Conservation (phyloP, 2,113 vertebrate species). For the Bombycilla garrulus region DNA sequence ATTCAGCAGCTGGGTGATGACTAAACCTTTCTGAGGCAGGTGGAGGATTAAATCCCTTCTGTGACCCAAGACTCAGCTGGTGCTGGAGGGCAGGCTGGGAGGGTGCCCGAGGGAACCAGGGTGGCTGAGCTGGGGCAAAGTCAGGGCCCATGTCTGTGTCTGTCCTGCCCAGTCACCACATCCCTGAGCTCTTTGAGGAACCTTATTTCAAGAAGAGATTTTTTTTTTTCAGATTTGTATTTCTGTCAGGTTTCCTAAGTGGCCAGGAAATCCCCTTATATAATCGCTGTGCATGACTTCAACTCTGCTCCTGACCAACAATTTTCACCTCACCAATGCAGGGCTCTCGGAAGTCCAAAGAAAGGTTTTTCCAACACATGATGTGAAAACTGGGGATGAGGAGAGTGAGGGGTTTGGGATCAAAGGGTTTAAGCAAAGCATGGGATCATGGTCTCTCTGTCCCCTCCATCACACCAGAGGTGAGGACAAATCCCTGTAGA, state of each 20-base stretch:
- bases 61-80: background rate
- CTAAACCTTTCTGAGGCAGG: constrained; percentile 15
- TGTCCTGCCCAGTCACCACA: background rate
- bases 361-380: background rate
- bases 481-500: background rate
- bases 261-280: background rate
- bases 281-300: background rate
- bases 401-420: background rate
- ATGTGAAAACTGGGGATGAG: background rate
- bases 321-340: background rate
- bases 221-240: background rate
- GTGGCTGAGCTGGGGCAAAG: background rate
- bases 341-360: background rate
- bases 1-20: constrained; percentile 46
- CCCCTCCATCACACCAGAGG: background rate
- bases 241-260: background rate
- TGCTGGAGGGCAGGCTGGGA: background rate
- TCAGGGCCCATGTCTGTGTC: background rate
- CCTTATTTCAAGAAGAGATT: background rate
- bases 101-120: background rate
- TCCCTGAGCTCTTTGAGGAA: background rate
- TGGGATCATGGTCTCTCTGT: background rate
- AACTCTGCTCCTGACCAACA: background rate
- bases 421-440: background rate
- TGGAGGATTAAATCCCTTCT: constrained; percentile 7